Base-by-base conservation (phyloP, 2,797 vertebrate genomes). In the Oophaga sylvatica region DNA sequence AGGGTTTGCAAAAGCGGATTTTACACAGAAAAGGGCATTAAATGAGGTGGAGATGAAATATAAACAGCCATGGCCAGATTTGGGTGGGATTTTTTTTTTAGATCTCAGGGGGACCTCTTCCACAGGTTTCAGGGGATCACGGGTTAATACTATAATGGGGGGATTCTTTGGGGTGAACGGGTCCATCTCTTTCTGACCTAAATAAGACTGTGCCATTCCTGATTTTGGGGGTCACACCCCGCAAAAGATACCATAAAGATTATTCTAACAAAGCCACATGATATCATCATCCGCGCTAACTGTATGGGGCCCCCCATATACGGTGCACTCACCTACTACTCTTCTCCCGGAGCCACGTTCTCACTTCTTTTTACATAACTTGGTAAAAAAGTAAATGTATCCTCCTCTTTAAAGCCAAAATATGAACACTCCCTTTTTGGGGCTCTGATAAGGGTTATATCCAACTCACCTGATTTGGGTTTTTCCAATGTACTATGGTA, bases 401-500 rank as follows among this genome's bases (percentile, higher is more conserved):
- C 48, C 29, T 79, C 45, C 9, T 59, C 5, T 68, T 67, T 41
- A n/a, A 59, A 80, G 65, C 77, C 63, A 80, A 60, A 2, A 26
- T 22, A 45, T 13, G 4, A 15, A 59, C 84, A 80, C 84, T 41
- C 84, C 84, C 26, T 57, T 45, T 26, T 83, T n/a, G n/a, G n/a
- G 81, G 81, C 81, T 41, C 26, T 29, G 81, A 71, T 48, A 35
- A 59, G 59, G 53, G 19, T n/a, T 22, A 31, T 7, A 73, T 73
- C 84, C 12, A 22, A 29, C 17, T n/a, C 17, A 80, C 60, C 11
- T 80, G 41, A 59, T 11, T 60, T 86, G 84, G 48, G 20, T 15
- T n/a, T n/a, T 71, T 65, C 84, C 80, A 22, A 22, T 2, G 13
- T 67, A 85, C 20, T 56, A 53, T 31, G 8, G 71, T 77, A 53